These are phyloP conservation scores for Thymelicus sylvestris DNA, from an alignment of 2,888 invertebrate species.

Conservation along the genomic window DNA sequence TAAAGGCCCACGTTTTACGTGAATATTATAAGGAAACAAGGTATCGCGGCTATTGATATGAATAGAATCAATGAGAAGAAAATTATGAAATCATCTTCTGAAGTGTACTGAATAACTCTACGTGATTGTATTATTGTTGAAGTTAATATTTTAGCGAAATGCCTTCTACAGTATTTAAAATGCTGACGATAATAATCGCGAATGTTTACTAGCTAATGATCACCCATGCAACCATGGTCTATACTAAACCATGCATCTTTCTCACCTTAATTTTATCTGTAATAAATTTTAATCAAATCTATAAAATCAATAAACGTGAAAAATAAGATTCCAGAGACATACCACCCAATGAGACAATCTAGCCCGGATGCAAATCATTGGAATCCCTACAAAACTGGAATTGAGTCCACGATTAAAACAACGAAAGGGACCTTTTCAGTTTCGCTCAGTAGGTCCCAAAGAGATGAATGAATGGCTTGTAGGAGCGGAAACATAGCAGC, in stretches of 20 bases:
- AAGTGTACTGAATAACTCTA: too few relatives aligned
- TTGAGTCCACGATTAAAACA: constrained; percentile 4
- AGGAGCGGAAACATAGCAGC: constrained; percentile 6
- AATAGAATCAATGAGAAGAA: background rate
- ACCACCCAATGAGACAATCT: background rate
- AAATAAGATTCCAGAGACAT: background rate
- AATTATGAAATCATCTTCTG: too few relatives aligned
- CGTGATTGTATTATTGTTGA: too few relatives aligned
- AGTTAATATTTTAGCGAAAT: too few relatives aligned
- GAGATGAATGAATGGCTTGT: constrained; percentile 3
- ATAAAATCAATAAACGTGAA: too few relatives aligned
- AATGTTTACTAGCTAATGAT: too few relatives aligned
- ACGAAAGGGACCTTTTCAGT: constrained; percentile 12
- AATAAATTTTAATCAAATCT: too few relatives aligned
- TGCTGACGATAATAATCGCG: too few relatives aligned
- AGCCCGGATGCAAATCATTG: background rate
- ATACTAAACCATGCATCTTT: too few relatives aligned
- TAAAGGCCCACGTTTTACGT: background rate
- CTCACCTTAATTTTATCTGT: too few relatives aligned
- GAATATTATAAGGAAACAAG: background rate
- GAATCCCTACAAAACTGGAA: constrained; percentile 10
- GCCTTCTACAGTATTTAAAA: too few relatives aligned
- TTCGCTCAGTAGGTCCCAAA: constrained; percentile 18
- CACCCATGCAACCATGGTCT: too few relatives aligned
- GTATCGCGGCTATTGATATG: background rate